These are phyloP conservation scores for Drosophila tropicalis DNA, from an alignment of 1,140 invertebrate genomes.

Conservation along the genomic window DNA sequence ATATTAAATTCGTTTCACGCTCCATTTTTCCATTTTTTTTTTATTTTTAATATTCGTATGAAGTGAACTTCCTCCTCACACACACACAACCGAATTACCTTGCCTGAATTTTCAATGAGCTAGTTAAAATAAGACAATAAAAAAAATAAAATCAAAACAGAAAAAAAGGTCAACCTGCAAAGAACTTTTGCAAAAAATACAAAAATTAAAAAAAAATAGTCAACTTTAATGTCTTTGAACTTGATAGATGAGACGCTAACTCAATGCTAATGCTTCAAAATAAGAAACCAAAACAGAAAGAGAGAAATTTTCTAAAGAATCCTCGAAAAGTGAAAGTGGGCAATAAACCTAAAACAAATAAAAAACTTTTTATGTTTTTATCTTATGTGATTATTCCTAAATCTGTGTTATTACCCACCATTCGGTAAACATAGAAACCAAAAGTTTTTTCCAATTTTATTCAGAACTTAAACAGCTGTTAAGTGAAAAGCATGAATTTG, in stretches of 20 bases:
- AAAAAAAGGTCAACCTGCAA: slow-evolving; percentile 62
- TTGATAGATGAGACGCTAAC: slow-evolving; percentile 28
- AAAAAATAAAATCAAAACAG: slow-evolving; percentile 3
- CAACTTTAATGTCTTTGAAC: slow-evolving; percentile 42
- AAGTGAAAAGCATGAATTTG: no score
- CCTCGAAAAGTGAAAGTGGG: slow-evolving; percentile 4
- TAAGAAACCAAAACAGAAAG: background rate
- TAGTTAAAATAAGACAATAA: slow-evolving; percentile 14
- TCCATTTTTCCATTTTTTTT: slow-evolving; percentile 67
- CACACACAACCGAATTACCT: slow-evolving; percentile 40
- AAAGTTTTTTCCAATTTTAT: no score
- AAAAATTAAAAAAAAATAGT: no score
- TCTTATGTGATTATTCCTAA: no score
- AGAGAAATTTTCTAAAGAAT: background rate
- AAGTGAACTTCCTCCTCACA: slow-evolving; percentile 72
- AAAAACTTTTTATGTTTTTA: background rate
- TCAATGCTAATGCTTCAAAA: slow-evolving; percentile 1
- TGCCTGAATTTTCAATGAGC: slow-evolving; percentile 29
- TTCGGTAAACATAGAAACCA: no score
- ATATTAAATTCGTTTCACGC: slow-evolving; percentile 72
- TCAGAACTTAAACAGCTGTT: no score
- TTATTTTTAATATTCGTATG: slow-evolving; percentile 16
- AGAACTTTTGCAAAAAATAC: slow-evolving; percentile 50
- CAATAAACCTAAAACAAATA: background rate
- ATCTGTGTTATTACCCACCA: no score